Evolutionary conservation across 2,797 vertebrate species (phyloP).

Genomic region (Muraenolepis orangiensis): DNA sequence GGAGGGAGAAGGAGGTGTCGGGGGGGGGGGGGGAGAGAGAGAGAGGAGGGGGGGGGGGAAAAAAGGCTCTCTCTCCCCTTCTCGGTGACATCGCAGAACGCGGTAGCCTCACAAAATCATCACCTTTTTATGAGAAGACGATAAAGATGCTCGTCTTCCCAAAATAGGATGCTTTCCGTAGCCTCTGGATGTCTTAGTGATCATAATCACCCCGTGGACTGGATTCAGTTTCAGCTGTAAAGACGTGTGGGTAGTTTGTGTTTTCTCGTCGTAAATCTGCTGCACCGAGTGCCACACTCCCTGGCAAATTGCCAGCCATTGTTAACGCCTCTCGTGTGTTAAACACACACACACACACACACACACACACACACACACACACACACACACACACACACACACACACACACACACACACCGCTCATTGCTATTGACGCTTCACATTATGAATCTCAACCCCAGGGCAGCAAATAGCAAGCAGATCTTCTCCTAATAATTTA

Average conservation of each 20-base stretch:
- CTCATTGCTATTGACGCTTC: not conserved
- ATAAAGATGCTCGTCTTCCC: constrained; percentile 7
- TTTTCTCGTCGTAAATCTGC: constrained; percentile 26
- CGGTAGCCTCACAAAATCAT: constrained; percentile 1
- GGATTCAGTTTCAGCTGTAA: not conserved
- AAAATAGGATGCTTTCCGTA: constrained; percentile 6
- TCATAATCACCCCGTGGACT: constrained; percentile 10
- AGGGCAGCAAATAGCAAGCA: not conserved
- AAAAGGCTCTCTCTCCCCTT: too few species aligned
- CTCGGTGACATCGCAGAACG: constrained; percentile 11
- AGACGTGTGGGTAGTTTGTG: not conserved
- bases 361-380: too few species aligned
- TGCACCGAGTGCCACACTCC: constrained; percentile 32
- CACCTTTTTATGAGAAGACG: constrained; percentile 1
- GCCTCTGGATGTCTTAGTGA: not conserved
- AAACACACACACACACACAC: constrained; percentile 42
- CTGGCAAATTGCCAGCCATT: constrained; percentile 52
- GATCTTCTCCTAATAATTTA: not conserved
- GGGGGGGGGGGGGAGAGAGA: constrained; percentile 7
- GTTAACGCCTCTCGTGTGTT: constrained; percentile 39
- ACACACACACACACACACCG: too few species aligned
- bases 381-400: too few species aligned
- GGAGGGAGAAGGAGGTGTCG: constrained; percentile 22
- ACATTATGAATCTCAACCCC: not conserved
- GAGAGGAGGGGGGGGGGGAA: constrained; percentile 6